Percentiles rank a stretch among this genome's conserved stretches.
These are phyloP conservation scores for Xenopus laevis DNA, from an alignment of 2,113 vertebrate species.

Conservation along the genomic window DNA sequence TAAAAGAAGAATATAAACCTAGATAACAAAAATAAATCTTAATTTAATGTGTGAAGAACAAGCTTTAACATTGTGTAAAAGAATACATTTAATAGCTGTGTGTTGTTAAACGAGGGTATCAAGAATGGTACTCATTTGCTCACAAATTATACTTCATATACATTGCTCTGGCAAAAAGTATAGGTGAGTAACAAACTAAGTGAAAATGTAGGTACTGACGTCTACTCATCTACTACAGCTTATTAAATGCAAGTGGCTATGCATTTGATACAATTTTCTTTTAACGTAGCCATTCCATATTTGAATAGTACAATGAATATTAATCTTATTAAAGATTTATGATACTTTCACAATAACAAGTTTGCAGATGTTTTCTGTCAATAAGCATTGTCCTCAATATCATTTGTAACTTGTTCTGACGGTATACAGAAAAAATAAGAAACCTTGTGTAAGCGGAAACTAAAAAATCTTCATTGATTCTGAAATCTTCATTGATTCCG, in stretches of 20 bases:
- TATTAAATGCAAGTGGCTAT: background rate
- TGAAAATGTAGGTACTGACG: background rate
- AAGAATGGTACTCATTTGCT: background rate
- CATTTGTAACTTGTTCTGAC: too few relatives aligned
- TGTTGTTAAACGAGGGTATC: background rate
- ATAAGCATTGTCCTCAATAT: too few relatives aligned
- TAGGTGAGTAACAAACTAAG: background rate
- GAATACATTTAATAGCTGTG: background rate
- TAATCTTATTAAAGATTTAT: background rate
- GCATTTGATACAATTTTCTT: background rate
- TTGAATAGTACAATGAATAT: background rate
- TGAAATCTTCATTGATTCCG: background rate
- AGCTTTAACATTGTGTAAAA: too few relatives aligned
- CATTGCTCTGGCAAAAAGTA: background rate
- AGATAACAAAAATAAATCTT: too few relatives aligned
- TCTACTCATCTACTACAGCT: background rate
- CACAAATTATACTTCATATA: background rate
- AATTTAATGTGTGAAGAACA: too few relatives aligned
- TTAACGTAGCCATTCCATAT: background rate
- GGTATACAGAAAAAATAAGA: too few relatives aligned
- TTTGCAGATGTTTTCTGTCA: background rate
- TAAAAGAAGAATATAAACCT: too few relatives aligned
- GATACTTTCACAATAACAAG: background rate
- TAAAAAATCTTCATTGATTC: too few relatives aligned
- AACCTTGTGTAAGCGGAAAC: background rate